phyloP scores from a whole-genome alignment of 2,113 vertebrate species.

The Pseudorhombus dupliciocellatus region DNA sequence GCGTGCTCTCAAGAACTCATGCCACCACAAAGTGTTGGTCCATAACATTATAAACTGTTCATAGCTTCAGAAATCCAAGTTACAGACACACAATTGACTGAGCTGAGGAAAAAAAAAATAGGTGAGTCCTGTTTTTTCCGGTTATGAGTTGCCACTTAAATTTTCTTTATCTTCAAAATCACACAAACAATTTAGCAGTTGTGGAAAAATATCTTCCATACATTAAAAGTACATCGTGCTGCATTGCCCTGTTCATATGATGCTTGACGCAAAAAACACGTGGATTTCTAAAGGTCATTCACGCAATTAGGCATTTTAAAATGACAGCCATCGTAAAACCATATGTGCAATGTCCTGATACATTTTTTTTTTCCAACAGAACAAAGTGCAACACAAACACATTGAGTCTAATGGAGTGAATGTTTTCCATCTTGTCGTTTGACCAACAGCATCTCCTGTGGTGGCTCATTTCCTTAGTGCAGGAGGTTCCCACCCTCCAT shows the following conservation, averaged over 20 bases:
- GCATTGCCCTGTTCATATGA: not conserved
- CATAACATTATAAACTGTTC: constrained; percentile 17
- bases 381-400: constrained; percentile 51
- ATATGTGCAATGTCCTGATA: constrained; percentile 15
- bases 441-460: constrained; percentile 76
- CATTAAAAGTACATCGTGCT: not conserved
- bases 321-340: constrained; percentile 8
- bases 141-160: not conserved
- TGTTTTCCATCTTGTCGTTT: constrained; percentile 59
- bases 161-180: not conserved
- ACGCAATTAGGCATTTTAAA: constrained; percentile 24
- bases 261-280: constrained; percentile 7
- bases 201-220: not conserved
- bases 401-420: constrained; percentile 57
- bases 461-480: constrained; percentile 76
- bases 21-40: constrained; percentile 40
- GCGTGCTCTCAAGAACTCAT: constrained; percentile 35
- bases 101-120: not conserved
- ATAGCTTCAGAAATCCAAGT: constrained; percentile 2
- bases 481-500: constrained; percentile 69
- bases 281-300: constrained; percentile 27
- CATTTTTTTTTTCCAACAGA: constrained; percentile 21
- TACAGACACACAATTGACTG: not conserved
- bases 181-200: not conserved
- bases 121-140: not conserved